Base-by-base conservation (phyloP, 2,113 vertebrate genomes). In the Microtus ochrogaster region DNA sequence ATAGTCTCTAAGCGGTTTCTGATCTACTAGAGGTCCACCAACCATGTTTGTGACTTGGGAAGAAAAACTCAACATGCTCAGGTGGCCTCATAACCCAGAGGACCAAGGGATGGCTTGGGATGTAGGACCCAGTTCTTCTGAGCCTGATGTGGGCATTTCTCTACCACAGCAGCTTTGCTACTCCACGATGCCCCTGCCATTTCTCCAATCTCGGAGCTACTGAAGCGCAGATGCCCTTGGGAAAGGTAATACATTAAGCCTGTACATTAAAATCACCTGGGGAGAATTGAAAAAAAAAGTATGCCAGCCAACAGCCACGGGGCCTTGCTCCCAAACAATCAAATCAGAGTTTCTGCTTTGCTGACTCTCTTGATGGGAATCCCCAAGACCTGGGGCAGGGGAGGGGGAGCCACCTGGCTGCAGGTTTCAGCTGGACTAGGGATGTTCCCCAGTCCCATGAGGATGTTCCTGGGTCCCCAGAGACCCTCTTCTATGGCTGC, bases 181-280 rank as follows among this genome's bases (percentile, higher is more conserved):
- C 33, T 66, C 26, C 1, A 28, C 22, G 0, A 1, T 2, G 4
- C 41, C 14, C 10, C 33, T 6, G 0, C 21, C 41, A 2, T 3
- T 63, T 49, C 84, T 86, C 9, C n/a, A 2, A 2, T 55, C 89
- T 70, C n/a, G 11, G 10, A 66, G 52, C 55, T 49, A 0, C 78
- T 74, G n/a, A 58, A 49, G 24, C 1, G 0, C 65, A 47, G 88
- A 36, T 6, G 44, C 33, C 58, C 52, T 12, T 41, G 73, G 77
- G 92, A 63, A 30, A 13, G 73, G 19, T 30, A 19, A 21, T 36
- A 10, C 24, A 26, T 65, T 13, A 55, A 39, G 8, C 58, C 16
- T 22, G 76, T 14, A 19, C 24, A 4, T 10, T 8, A 19, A 70
- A 63, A 12, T n/a, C 55, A 24, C 39, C 33, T 12, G 26, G 68